Evolutionary conservation across 1,140 invertebrate genomes (phyloP).

Genomic region (Dendrolimus punctatus): DNA sequence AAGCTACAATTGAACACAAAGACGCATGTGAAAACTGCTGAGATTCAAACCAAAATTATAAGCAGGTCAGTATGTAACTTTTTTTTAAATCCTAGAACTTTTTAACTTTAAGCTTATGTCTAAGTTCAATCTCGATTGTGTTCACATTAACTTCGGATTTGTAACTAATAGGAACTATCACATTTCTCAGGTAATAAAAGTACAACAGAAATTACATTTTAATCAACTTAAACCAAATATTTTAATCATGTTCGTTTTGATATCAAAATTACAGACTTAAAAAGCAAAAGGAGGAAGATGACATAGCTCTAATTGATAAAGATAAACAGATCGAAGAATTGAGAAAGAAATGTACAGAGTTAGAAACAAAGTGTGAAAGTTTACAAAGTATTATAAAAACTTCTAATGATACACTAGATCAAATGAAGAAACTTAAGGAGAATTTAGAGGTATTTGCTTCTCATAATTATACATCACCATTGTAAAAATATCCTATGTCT

Average conservation of each 20-base stretch:
- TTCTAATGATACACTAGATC: conserved; percentile 24
- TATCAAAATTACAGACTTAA: conserved; percentile 24
- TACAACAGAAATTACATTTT: not conserved
- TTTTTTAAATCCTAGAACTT: not conserved
- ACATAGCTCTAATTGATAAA: conserved; percentile 23
- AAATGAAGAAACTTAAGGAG: conserved; percentile 24
- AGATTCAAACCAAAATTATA: conserved; percentile 55
- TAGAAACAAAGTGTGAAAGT: conserved; percentile 22
- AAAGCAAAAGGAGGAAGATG: conserved; percentile 40
- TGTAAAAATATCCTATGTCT: no score
- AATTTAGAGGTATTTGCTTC: conserved; percentile 29
- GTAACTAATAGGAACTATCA: no score
- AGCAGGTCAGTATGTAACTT: conserved; percentile 32
- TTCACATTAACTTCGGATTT: no score
- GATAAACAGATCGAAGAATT: conserved; percentile 31
- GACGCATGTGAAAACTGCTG: conserved; percentile 52
- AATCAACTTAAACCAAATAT: not conserved
- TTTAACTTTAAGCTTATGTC: no score
- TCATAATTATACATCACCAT: no score
- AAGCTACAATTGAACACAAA: conserved; percentile 52
- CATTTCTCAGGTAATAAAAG: not conserved
- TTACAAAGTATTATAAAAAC: conserved; percentile 11
- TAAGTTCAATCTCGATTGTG: no score
- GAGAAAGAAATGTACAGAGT: conserved; percentile 13
- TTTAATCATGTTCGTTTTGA: not conserved